Evolutionary conservation across 2,113 vertebrate species (phyloP).

Genomic region (Gila orcuttii): DNA sequence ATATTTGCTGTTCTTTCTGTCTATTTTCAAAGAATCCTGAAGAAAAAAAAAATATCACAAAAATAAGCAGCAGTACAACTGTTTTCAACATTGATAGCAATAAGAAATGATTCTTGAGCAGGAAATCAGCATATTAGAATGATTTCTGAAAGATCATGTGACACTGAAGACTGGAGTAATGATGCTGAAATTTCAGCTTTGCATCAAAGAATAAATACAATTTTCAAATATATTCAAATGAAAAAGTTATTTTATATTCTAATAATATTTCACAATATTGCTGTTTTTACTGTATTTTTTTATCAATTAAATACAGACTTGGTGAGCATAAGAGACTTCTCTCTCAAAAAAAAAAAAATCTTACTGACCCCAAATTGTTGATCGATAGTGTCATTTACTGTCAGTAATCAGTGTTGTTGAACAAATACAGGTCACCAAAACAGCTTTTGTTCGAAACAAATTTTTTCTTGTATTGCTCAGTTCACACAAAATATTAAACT

Average conservation of each 20-base stretch:
- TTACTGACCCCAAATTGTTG: neutral
- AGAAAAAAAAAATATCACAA: neutral
- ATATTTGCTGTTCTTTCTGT: neutral
- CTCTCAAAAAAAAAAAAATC: neutral
- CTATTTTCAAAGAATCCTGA: neutral
- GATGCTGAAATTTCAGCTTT: neutral
- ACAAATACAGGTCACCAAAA: no score
- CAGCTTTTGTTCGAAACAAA: no score
- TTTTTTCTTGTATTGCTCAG: no score
- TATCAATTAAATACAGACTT: neutral
- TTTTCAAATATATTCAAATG: neutral
- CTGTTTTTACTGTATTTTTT: neutral
- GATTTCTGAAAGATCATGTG: slow-evolving; percentile 1
- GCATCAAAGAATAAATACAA: neutral
- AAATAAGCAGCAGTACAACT: neutral
- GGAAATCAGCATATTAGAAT: neutral
- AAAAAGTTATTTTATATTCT: neutral
- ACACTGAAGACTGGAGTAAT: neutral
- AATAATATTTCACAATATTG: neutral
- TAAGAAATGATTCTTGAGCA: neutral
- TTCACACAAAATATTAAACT: no score
- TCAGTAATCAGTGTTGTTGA: neutral
- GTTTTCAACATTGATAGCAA: neutral
- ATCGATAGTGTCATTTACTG: neutral
- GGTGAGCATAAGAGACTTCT: neutral